Evolutionary conservation across 2,888 invertebrate genomes (phyloP).

Genomic region (Pyrocoelia pectoralis): DNA sequence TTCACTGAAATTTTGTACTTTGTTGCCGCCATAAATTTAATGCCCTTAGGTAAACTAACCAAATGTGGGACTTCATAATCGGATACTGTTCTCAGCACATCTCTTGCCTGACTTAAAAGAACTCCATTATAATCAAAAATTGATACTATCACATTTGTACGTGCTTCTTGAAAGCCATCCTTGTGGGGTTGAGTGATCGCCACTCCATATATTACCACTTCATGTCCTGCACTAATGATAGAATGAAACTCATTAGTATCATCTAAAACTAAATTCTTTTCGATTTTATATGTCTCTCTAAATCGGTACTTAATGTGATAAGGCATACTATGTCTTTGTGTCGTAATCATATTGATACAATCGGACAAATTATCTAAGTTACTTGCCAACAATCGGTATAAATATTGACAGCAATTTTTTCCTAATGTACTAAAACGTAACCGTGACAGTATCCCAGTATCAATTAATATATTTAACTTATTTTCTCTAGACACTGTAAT

Average conservation of each 20-base stretch:
- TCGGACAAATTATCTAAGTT: conserved; percentile 17
- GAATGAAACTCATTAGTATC: conserved; percentile 15
- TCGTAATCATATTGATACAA: conserved; percentile 14
- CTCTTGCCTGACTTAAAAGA: conserved; percentile 9
- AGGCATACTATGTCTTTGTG: conserved; percentile 9
- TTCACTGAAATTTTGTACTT: conserved; percentile 23
- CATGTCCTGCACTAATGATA: conserved; percentile 4
- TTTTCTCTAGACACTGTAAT: conserved; percentile 59
- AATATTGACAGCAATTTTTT: conserved; percentile 10
- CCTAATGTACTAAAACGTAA: conserved; percentile 57
- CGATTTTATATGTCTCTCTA: conserved; percentile 38
- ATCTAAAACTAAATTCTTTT: conserved; percentile 12
- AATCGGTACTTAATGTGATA: conserved; percentile 29
- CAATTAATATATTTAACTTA: conserved; percentile 59
- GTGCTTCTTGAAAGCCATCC: conserved; percentile 16
- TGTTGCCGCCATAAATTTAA: conserved; percentile 13
- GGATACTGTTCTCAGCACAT: conserved; percentile 11
- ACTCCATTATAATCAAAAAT: conserved; percentile 16
- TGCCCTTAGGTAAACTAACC: conserved; percentile 13
- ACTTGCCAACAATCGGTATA: conserved; percentile 12
- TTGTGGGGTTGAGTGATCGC: conserved; percentile 28
- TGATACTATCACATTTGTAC: conserved; percentile 18
- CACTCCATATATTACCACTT: conserved; percentile 25
- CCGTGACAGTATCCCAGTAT: conserved; percentile 60
- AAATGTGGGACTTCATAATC: conserved; percentile 28